Percentiles rank a stretch among this genome's conserved stretches.
Conservation (phyloP, 2,888 invertebrate species). For the Phyllotreta cruciferae region DNA sequence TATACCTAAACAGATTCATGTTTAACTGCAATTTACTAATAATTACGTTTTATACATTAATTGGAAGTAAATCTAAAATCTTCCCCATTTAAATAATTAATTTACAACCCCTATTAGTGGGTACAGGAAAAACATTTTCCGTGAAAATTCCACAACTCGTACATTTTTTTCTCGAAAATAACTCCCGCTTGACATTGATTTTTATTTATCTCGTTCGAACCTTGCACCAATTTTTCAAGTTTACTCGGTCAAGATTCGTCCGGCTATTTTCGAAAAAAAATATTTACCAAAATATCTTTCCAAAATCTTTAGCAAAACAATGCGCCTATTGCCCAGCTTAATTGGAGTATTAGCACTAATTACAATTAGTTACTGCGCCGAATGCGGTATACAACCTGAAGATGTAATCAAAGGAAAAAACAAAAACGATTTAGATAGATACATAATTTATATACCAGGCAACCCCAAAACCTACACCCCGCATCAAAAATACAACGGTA, state of each 20-base stretch:
- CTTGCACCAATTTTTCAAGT: conserved; percentile 29
- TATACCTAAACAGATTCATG: too few species aligned
- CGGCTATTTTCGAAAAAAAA: conserved; percentile 11
- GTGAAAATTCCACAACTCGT: neutral
- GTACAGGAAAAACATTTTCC: neutral
- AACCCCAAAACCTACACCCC: conserved; percentile 49
- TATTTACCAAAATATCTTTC: neutral
- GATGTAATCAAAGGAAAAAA: conserved; percentile 59
- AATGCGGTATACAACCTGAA: conserved; percentile 58
- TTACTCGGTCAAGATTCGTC: conserved; percentile 14
- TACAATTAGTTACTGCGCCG: conserved; percentile 7
- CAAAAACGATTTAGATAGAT: conserved; percentile 64
- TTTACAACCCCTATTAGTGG: too few species aligned
- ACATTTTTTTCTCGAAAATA: conserved; percentile 24
- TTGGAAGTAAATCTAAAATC: too few species aligned
- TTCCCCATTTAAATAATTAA: too few species aligned
- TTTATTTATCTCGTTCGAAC: conserved; percentile 18
- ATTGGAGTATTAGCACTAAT: conserved; percentile 11
- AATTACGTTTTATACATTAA: too few species aligned
- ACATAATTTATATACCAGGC: conserved; percentile 48
- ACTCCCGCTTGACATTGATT: conserved; percentile 24
- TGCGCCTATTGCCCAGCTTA: conserved; percentile 4
- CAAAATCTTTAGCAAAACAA: conserved; percentile 15
- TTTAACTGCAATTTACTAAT: too few species aligned
- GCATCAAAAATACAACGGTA: conserved; percentile 48